Conservation (phyloP, 2,113 vertebrate genomes). For the Xenopus laevis region DNA sequence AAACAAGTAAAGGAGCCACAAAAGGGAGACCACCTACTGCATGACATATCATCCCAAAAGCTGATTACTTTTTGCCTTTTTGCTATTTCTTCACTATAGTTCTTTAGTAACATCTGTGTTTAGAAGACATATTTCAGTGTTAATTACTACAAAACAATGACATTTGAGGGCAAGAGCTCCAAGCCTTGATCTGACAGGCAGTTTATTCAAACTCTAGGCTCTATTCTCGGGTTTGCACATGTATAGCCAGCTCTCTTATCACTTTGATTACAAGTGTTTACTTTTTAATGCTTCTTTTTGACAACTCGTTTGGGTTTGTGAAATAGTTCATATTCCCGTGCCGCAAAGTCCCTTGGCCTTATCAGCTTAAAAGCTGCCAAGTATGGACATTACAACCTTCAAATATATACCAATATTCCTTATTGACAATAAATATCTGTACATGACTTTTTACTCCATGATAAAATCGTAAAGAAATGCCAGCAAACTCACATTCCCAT, state of each 20-base stretch:
- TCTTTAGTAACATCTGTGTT: conserved; percentile 41
- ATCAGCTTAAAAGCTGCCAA: conserved; percentile 15
- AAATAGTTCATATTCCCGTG: conserved; percentile 36
- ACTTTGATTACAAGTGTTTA: conserved; percentile 34
- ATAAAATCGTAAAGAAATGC: not conserved
- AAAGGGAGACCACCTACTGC: conserved; percentile 34
- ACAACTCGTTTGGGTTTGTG: conserved; percentile 31
- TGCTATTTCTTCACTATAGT: conserved; percentile 6
- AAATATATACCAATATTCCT: not conserved
- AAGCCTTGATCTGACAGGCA: conserved; percentile 36
- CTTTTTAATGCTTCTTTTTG: conserved; percentile 36
- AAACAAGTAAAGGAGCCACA: not conserved
- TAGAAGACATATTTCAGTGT: conserved; percentile 37
- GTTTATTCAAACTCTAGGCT: conserved; percentile 35
- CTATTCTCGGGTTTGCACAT: conserved; percentile 27
- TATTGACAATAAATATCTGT: not conserved
- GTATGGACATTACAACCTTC: conserved; percentile 6
- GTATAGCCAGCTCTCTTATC: conserved; percentile 30
- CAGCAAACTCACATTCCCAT: not conserved
- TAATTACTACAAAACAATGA: conserved; percentile 37
- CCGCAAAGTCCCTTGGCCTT: conserved; percentile 25
- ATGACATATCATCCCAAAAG: conserved; percentile 24
- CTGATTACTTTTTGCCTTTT: conserved; percentile 2
- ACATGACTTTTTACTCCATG: not conserved
- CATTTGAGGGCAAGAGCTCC: conserved; percentile 16